Evolutionary conservation across 2,888 invertebrate species (phyloP).

Genomic region (Corythucha ciliata): DNA sequence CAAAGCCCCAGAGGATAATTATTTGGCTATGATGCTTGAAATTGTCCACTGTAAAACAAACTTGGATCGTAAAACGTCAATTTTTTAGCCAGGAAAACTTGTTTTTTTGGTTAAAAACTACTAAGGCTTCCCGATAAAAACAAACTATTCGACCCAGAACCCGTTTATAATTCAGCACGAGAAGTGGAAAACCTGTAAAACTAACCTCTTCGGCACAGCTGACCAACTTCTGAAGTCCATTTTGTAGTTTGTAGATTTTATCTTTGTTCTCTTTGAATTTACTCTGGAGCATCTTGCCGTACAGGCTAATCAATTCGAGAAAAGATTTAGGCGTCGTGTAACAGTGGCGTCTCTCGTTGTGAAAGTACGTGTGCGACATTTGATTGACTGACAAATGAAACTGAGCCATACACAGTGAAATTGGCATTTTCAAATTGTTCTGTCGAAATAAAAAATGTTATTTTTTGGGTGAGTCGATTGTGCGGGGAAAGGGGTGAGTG

Average conservation of each 20-base stretch:
- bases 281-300: conserved; percentile 57
- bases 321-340: conserved; percentile 96
- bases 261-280: conserved; percentile 60
- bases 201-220: conserved; percentile 71
- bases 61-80: too few relatives aligned
- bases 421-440: conserved; percentile 48
- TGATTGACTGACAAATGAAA: conserved; percentile 82
- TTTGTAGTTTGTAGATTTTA: conserved; percentile 71
- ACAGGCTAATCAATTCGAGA: conserved; percentile 81
- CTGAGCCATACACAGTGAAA: conserved; percentile 81
- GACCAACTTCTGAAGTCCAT: conserved; percentile 77
- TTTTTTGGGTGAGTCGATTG: background rate
- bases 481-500: background rate
- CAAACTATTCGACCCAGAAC: too few relatives aligned
- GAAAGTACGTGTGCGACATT: conserved; percentile 67
- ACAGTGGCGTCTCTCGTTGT: conserved; percentile 81
- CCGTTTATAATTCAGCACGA: too few relatives aligned
- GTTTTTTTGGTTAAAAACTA: too few relatives aligned
- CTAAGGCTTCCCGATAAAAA: too few relatives aligned
- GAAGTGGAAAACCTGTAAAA: too few relatives aligned
- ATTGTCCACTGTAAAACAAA: too few relatives aligned
- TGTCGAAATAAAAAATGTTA: conserved; percentile 39
- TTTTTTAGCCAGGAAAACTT: too few relatives aligned
- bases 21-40: too few relatives aligned
- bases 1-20: too few relatives aligned